Base-by-base conservation (phyloP, 2,888 invertebrate genomes). In the Enoplolaimus lenunculus region DNA sequence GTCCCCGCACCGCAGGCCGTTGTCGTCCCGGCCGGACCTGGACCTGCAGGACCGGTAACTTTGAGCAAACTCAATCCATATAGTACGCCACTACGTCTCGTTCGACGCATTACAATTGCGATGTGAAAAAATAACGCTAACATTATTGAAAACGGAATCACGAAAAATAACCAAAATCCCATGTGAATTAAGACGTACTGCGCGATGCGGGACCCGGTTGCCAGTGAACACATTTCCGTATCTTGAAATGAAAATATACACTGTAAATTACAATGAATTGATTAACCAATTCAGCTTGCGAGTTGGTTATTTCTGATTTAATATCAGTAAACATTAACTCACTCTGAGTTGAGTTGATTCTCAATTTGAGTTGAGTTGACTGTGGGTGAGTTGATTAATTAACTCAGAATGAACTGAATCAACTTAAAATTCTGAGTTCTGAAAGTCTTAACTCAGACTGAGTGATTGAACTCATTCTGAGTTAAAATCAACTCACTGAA, bases 121-220 rank as follows among this genome's bases (percentile, higher is more conserved):
- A 79, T 79, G 71, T 78, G 79, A 2, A 73, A 72, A 68, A 80
- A 79, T 70, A 80, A 76, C 1, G 76, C 71, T 3, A 76, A 74
- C 68, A 79, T 79, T 26, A 79, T 68, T 31, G 78, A 60, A 2
- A 76, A 75, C 67, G 78, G 78, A 13, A 78, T 65, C 3, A 77
- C 60, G 69, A 79, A 79, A 72, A 79, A 79, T 1, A 75, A 68
- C 59, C 76, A 74, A 72, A 80, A 80, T 7, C 77, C 75, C 34
- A 74, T 72, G 34, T 75, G 72, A 34, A 80, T 77, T 21, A 79
- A 67, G 2, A 68, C 74, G 30, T 73, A 74, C 70, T 78, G 77
- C 31, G 73, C 72, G 31, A 29, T 31, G 21, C 35, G 70, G 26
- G 68, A 45, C 7, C 60, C 64, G 28, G 73, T 30, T 69, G 78